Conservation (phyloP, 2,888 invertebrate genomes). For the Ectropis crepuscularia region DNA sequence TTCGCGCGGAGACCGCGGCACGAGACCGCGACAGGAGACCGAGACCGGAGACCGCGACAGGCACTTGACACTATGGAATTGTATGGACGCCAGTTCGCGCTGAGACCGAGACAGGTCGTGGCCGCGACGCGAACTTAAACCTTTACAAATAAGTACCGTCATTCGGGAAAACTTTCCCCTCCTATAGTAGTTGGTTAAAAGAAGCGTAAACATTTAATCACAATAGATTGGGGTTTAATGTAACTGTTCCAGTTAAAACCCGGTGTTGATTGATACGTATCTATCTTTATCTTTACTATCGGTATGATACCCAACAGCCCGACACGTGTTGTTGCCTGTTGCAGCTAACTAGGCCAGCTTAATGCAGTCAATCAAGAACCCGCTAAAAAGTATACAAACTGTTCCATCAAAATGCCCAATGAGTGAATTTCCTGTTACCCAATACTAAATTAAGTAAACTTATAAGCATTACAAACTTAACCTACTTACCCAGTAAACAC, state of each 20-base stretch:
- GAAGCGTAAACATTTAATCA: background rate
- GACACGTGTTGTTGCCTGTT: slow-evolving; percentile 65
- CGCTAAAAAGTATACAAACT: slow-evolving; percentile 67
- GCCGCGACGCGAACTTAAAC: no score
- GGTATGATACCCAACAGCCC: slow-evolving; percentile 60
- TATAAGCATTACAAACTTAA: slow-evolving; percentile 27
- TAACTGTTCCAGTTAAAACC: slow-evolving; percentile 41
- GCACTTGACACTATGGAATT: no score
- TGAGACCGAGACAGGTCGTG: no score
- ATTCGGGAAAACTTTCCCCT: no score
- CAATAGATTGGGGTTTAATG: background rate
- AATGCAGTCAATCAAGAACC: slow-evolving; percentile 69
- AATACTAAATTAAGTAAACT: slow-evolving; percentile 33
- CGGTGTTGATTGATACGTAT: slow-evolving; percentile 36
- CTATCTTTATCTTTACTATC: slow-evolving; percentile 39
- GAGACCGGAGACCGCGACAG: no score
- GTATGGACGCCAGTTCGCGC: no score
- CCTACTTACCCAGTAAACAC: slow-evolving; percentile 34
- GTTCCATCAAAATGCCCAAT: slow-evolving; percentile 36
- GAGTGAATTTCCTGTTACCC: slow-evolving; percentile 38
- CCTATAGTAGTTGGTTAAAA: background rate
- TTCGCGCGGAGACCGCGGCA: no score
- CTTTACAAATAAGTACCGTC: no score
- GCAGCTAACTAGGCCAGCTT: slow-evolving; percentile 63
- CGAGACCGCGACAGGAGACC: no score